A percentile compares a stretch with the other conserved stretches of the same genome.
phyloP scores from a whole-genome alignment of 1,140 invertebrate species.

The Mesaphorura yosii region DNA sequence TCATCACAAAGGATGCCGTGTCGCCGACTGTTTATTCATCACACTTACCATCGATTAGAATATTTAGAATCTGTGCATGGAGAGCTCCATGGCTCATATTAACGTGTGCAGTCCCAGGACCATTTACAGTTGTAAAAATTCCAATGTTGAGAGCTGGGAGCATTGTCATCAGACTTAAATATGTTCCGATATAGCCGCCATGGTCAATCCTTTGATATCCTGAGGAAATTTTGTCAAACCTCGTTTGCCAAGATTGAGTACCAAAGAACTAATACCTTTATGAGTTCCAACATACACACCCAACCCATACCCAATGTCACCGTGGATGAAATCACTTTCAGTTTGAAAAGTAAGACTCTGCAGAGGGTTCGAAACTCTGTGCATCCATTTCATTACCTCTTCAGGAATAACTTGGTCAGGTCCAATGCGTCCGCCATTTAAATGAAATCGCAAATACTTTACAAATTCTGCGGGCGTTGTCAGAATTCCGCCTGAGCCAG shows the following conservation, averaged over 20 bases:
- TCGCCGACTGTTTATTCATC: not conserved
- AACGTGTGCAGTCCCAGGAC: not conserved
- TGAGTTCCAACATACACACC: not conserved
- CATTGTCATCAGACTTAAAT: not conserved
- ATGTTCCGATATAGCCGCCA: not conserved
- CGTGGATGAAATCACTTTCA: not conserved
- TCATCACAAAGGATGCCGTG: not conserved
- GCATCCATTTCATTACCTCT: no score
- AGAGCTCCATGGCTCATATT: not conserved
- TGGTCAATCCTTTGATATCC: not conserved
- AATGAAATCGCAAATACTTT: not conserved
- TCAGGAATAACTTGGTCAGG: no score
- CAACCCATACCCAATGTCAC: not conserved
- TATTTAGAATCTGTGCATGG: not conserved
- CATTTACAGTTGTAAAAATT: not conserved
- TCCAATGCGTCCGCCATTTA: conserved; percentile 3
- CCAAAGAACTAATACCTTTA: not conserved
- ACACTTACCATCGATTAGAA: not conserved
- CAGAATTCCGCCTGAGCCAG: conserved; percentile 5
- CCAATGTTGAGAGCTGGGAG: not conserved
- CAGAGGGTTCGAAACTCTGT: no score
- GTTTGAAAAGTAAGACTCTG: no score
- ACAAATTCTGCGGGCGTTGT: not conserved
- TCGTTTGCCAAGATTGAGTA: not conserved
- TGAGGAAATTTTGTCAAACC: not conserved